Evolutionary conservation across 2,113 vertebrate species (phyloP).

Genomic region (Brienomyrus brachyistius): DNA sequence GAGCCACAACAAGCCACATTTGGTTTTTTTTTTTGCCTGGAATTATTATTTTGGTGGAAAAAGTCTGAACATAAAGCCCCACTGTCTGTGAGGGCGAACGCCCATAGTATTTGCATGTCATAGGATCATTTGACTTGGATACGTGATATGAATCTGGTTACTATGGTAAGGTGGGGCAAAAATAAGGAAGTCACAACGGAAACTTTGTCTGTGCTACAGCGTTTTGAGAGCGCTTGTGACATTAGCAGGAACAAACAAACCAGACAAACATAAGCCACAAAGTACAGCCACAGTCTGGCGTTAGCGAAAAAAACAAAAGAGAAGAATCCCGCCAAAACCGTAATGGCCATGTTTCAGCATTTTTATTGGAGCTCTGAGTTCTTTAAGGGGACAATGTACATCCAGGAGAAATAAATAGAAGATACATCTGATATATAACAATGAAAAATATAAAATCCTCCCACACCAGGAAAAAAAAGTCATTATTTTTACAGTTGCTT

Average conservation of each 20-base stretch:
- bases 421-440: background rate
- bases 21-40: background rate
- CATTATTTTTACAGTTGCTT: slow-evolving; percentile 6
- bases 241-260: background rate
- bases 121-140: slow-evolving; percentile 1
- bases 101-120: background rate
- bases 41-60: background rate
- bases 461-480: background rate
- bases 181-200: slow-evolving; percentile 15
- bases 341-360: background rate
- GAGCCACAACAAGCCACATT: background rate
- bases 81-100: background rate
- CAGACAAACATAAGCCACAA: background rate
- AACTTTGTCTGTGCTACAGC: background rate
- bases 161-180: background rate
- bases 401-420: background rate
- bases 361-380: background rate
- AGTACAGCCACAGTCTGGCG: background rate
- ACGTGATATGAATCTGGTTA: slow-evolving; percentile 4
- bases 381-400: background rate
- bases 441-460: background rate
- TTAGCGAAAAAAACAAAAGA: background rate
- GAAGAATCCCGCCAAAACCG: background rate
- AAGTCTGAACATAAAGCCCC: background rate
- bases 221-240: background rate